Percentiles rank a stretch among this genome's conserved stretches.
Conservation (phyloP, 2,113 vertebrate genomes). For the Genyomyrus donnyi region DNA sequence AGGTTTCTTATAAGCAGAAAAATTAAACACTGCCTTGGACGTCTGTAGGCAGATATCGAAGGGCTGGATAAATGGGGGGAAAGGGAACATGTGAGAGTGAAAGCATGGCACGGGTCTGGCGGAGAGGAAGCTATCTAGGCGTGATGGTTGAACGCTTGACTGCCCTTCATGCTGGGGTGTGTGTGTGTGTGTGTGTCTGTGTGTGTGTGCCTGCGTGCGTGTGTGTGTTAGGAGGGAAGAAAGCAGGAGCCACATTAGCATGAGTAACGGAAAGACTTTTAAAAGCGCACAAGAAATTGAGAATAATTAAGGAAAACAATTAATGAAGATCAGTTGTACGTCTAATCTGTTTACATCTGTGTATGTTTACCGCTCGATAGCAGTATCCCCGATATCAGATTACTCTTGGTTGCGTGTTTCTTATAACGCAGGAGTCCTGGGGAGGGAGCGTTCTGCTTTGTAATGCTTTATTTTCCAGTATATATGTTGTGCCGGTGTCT, state of each 20-base stretch:
- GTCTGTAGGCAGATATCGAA: not conserved
- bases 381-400: not conserved
- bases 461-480: not conserved
- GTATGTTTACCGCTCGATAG: not conserved
- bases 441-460: not conserved
- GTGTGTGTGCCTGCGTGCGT: not conserved
- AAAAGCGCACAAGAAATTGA: not conserved
- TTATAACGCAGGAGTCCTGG: not conserved
- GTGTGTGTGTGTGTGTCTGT: not conserved
- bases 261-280: constrained; percentile 12
- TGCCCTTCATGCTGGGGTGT: constrained; percentile 54
- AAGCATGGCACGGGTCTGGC: not conserved
- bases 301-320: constrained; percentile 19
- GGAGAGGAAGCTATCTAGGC: constrained; percentile 28
- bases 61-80: not conserved
- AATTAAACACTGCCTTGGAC: not conserved
- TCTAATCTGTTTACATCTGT: constrained; percentile 15
- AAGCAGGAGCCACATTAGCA: not conserved
- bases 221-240: constrained; percentile 12
- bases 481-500: not conserved
- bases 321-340: constrained; percentile 13
- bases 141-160: constrained; percentile 66
- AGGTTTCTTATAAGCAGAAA: not conserved
- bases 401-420: not conserved
- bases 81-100: not conserved